phyloP scores from a whole-genome alignment of 2,888 invertebrate species.

The Pterostichus niger region DNA sequence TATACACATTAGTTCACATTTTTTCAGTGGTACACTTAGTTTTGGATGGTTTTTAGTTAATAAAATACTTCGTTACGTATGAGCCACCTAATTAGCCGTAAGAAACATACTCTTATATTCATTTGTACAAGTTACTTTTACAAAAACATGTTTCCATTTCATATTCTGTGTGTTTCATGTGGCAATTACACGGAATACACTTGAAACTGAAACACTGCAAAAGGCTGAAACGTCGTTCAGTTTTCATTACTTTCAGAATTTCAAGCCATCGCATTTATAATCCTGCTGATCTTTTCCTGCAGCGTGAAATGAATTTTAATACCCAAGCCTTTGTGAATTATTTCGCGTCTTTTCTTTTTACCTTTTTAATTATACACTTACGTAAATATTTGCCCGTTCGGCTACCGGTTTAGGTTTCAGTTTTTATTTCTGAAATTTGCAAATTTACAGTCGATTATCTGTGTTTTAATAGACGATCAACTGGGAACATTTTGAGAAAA shows the following conservation, averaged over 20 bases:
- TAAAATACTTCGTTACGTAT: too few relatives aligned
- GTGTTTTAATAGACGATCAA: neutral
- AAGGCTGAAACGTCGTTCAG: neutral
- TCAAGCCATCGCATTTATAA: constrained; percentile 7
- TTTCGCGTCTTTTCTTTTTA: constrained; percentile 21
- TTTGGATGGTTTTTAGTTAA: too few relatives aligned
- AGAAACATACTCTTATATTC: too few relatives aligned
- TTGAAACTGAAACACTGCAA: too few relatives aligned
- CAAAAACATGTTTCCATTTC: too few relatives aligned
- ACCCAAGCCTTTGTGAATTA: constrained; percentile 6
- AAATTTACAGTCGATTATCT: neutral
- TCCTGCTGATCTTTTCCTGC: constrained; percentile 16
- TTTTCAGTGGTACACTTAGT: too few relatives aligned
- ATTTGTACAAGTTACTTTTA: too few relatives aligned
- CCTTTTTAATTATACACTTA: constrained; percentile 19
- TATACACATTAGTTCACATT: too few relatives aligned
- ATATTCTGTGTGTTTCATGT: too few relatives aligned
- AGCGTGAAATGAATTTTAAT: constrained; percentile 1
- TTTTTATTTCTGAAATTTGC: neutral
- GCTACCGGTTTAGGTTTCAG: neutral
- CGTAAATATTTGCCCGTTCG: neutral
- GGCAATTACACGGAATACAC: too few relatives aligned
- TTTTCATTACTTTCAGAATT: constrained; percentile 9
- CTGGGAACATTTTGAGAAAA: too few relatives aligned
- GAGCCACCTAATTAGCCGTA: too few relatives aligned